Base-by-base conservation (phyloP, 2,797 vertebrate genomes). In the Danio choprae region DNA sequence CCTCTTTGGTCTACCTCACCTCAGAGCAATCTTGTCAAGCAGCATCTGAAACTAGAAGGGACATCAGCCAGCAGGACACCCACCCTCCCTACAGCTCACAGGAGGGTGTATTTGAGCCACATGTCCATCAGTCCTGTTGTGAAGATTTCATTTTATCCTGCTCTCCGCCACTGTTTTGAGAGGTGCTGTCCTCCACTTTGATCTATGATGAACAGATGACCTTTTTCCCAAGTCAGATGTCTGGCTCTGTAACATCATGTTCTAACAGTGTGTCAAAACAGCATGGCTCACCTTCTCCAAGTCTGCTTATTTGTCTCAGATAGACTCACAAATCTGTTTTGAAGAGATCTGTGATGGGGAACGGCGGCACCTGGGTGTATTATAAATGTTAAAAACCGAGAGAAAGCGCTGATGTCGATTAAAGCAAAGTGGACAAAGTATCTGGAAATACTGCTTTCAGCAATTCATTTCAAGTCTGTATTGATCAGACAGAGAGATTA, bases 161-260 rank as follows among this genome's bases (percentile, higher is more conserved):
- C 80, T 86, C 48, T 62, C 55, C 85, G 83, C 72, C 77, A 91
- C 88, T 91, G 91, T 92, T 94, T 91, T 91, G 83, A 84, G 85
- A 73, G 74, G 72, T 73, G 79, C 86, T 80, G 82, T 84, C 84
- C 72, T 84, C 83, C 72, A 55, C 81, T 83, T 86, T 84, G 84
- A 87, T 91, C 89, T 67, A 87, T 91, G 92, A 93, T 90, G 89
- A 93, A 89, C 91, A 87, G 91, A 81, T 94, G 93, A 95, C 94
- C 94, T 95, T 95, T 94, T 91, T 93, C 87, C 89, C 90, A 91
- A 90, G 90, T 93, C 91, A 93, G 89, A 89, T 94, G 94, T 95
- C 93, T 83, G 22, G 87, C 84, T 86, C 76, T 73, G 84, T 94
- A 92, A 91, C 90, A 88, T 95, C 93, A 94, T 89, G 85, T 62